Percentiles rank a stretch among this genome's conserved stretches.
Evolutionary conservation across 2,888 invertebrate species (phyloP).

Genomic region (Allygus modestus): DNA sequence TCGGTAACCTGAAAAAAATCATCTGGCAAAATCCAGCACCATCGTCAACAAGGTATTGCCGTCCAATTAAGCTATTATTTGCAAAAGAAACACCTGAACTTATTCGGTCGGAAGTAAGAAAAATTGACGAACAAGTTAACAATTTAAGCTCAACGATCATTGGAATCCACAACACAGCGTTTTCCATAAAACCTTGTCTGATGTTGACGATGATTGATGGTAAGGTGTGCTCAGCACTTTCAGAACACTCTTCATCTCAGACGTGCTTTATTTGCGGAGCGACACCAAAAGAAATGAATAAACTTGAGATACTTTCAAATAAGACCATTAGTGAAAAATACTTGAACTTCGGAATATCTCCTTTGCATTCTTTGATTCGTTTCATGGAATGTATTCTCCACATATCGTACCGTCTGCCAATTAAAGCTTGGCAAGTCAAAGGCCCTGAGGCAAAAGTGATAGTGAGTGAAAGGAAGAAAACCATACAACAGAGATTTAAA

Average conservation of each 20-base stretch:
- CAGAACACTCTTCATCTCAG: neutral
- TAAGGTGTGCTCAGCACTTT: neutral
- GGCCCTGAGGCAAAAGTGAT: neutral
- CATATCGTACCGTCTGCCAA: neutral
- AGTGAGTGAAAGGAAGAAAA: neutral
- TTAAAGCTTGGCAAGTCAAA: neutral
- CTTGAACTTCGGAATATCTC: neutral
- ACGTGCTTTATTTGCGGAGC: neutral
- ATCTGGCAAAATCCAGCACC: slow-evolving; percentile 21
- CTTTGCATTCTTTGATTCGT: neutral
- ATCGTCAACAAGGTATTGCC: neutral
- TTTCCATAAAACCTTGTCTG: neutral
- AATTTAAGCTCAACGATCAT: neutral
- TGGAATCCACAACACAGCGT: neutral
- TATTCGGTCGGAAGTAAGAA: neutral
- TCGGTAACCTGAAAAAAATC: neutral
- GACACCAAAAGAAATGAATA: neutral
- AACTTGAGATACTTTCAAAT: neutral
- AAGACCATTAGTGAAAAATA: neutral
- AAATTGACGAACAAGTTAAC: neutral
- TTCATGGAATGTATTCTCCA: slow-evolving; percentile 9
- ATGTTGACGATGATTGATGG: slow-evolving; percentile 21
- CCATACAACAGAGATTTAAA: neutral
- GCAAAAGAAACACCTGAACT: slow-evolving; percentile 8
- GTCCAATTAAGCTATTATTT: neutral